Base-by-base conservation (phyloP, 2,113 vertebrate species). In the Dermatemys mawii region DNA sequence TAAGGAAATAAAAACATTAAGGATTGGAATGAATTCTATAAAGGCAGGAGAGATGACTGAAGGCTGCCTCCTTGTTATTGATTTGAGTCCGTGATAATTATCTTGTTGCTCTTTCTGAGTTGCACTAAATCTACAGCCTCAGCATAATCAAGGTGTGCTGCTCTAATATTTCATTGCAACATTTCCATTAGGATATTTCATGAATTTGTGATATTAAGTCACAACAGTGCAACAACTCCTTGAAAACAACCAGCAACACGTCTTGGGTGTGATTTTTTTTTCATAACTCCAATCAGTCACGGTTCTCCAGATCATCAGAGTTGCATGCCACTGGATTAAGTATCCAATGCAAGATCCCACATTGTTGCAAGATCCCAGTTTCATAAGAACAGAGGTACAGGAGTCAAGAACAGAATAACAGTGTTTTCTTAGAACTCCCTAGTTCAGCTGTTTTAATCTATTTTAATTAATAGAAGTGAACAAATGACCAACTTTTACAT, bases 261-360 rank as follows among this genome's bases (percentile, higher is more conserved):
- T 92, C 82, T 0, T 46, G 53, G 26, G 93, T 90, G 90, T 89
- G 83, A 88, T 88, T 95, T 95, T 81, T 88, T 95, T 95, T 81
- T 51, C 78, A 84, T 44, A 38, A 75, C 82, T 10, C 92, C 35
- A 3, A 79, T 87, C 83, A 27, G 82, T 16, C 63, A 26, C 73
- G 75, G 86, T 51, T 93, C 4, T 89, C 63, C 79, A 89, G n/a
- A 27, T 90, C 50, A 55, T 84, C 55, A 57, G 51, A 80, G 88
- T 63, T 70, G 63, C 11, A 5, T 70, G 63, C 17, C n/a, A 70
- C n/a, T 38, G 63, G 17, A 78, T 76, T 44, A 82, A 88, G 41
- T 0, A 1, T 84, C 80, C 83, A 83, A 79, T 87, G 51, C 50
- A 90, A 89, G 92, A 95, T 84, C 67, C 48, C 46, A 5, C 55